A percentile compares a stretch with the other conserved stretches of the same genome.
Conservation (phyloP, 2,113 vertebrate species). For the Geothlypis trichas region DNA sequence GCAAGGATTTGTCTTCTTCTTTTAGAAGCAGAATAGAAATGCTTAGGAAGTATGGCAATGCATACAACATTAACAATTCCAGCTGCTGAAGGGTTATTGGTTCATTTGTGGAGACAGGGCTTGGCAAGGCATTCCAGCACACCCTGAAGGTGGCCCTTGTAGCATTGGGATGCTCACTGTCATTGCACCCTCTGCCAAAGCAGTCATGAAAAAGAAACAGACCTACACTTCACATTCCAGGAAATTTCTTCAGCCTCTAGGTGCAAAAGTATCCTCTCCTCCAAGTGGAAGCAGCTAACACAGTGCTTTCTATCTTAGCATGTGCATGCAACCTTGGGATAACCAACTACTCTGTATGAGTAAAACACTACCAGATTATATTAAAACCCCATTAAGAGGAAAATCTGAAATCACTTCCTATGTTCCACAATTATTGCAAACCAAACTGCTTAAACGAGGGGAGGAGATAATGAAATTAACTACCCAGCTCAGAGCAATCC, state of each 20-base stretch:
- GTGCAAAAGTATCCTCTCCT: background rate
- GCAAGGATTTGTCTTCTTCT: background rate
- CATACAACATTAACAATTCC: background rate
- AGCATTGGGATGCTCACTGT: no score
- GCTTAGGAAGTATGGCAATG: background rate
- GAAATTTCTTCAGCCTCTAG: background rate
- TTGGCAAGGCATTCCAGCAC: no score
- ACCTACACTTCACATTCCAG: background rate
- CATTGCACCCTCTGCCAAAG: no score
- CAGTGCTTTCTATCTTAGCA: background rate
- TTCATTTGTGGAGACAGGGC: no score
- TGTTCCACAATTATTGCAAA: slow-evolving; percentile 90
- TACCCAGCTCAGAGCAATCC: slow-evolving; percentile 94
- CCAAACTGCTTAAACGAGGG: slow-evolving; percentile 86
- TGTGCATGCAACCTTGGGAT: slow-evolving; percentile 12
- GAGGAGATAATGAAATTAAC: slow-evolving; percentile 95
- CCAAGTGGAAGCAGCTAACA: background rate
- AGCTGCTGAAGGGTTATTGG: background rate
- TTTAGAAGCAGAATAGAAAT: background rate
- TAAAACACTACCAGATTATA: slow-evolving; percentile 82
- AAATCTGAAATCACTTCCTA: slow-evolving; percentile 89
- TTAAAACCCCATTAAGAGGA: slow-evolving; percentile 81
- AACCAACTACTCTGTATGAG: slow-evolving; percentile 69
- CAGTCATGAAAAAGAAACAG: background rate
- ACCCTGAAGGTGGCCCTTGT: no score